phyloP scores from a whole-genome alignment of 1,140 invertebrate genomes.

The Drosophila nigromelanica region DNA sequence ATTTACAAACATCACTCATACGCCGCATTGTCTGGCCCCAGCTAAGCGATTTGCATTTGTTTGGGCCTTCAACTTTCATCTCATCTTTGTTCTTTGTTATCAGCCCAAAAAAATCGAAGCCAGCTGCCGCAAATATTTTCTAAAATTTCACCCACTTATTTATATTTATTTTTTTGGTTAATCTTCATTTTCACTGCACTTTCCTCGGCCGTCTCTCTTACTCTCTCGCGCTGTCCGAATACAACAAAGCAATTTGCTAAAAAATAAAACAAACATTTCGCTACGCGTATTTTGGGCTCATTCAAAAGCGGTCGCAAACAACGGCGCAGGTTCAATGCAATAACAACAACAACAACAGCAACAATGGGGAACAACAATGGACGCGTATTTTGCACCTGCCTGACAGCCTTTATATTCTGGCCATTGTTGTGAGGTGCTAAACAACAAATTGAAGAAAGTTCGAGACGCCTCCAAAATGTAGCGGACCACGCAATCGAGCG shows the following conservation, averaged over 20 bases:
- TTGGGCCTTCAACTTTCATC: constrained; percentile 59
- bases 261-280: constrained; percentile 80
- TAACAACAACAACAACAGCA: constrained; percentile 3
- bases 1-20: constrained; percentile 67
- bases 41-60: constrained; percentile 65
- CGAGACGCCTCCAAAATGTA: constrained; percentile 35
- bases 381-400: constrained; percentile 63
- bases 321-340: constrained; percentile 32
- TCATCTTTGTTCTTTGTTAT: constrained; percentile 73
- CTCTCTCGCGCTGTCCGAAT: constrained; percentile 44
- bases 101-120: constrained; percentile 56
- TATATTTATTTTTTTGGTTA: constrained; percentile 46
- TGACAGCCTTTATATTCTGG: constrained; percentile 33
- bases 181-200: constrained; percentile 72
- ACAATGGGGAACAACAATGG: constrained; percentile 59
- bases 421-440: constrained; percentile 64
- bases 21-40: constrained; percentile 61
- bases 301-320: constrained; percentile 41
- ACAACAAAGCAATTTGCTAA: constrained; percentile 77
- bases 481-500: constrained; percentile 5
- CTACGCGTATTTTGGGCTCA: constrained; percentile 70
- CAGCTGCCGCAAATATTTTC: constrained; percentile 49
- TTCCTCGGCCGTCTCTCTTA: constrained; percentile 58
- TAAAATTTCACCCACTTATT: constrained; percentile 76
- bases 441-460: constrained; percentile 74